phyloP scores from a whole-genome alignment of 2,113 vertebrate genomes.

The Rhizomys pruinosus region DNA sequence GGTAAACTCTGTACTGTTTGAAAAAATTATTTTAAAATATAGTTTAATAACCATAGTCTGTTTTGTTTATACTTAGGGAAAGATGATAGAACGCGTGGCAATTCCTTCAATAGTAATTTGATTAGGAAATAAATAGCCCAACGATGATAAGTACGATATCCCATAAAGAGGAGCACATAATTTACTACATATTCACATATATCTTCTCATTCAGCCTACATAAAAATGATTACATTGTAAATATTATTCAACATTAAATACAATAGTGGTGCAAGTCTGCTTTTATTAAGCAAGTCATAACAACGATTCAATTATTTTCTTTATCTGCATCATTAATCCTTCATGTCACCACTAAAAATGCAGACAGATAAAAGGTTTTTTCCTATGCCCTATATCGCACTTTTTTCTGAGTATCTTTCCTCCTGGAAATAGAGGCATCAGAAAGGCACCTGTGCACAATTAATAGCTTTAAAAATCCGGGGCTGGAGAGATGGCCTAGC shows the following conservation, averaged over 20 bases:
- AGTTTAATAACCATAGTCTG: background rate
- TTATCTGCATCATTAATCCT: slow-evolving; percentile 52
- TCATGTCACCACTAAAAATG: slow-evolving; percentile 16
- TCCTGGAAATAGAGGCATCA: slow-evolving; percentile 18
- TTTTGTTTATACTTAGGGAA: background rate
- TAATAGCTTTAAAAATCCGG: slow-evolving; percentile 51
- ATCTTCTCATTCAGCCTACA: slow-evolving; percentile 42
- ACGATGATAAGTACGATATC: slow-evolving; percentile 38
- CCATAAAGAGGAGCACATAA: background rate
- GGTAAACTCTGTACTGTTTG: background rate
- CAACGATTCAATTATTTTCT: slow-evolving; percentile 50
- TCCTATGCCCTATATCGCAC: background rate
- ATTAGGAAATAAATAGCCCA: slow-evolving; percentile 14
- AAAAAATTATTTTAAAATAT: slow-evolving; percentile 22
- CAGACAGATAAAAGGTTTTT: slow-evolving; percentile 36
- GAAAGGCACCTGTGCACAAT: slow-evolving; percentile 52
- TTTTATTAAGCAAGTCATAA: slow-evolving; percentile 64
- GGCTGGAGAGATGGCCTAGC: too few relatives aligned
- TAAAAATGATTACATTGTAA: slow-evolving; percentile 57
- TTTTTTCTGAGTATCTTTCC: slow-evolving; percentile 45
- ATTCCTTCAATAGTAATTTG: background rate
- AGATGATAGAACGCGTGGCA: background rate
- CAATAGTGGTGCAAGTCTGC: slow-evolving; percentile 56
- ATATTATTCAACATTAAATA: slow-evolving; percentile 66
- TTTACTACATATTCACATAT: slow-evolving; percentile 54